phyloP scores from a whole-genome alignment of 2,797 vertebrate species.

The Microtus obscurus region DNA sequence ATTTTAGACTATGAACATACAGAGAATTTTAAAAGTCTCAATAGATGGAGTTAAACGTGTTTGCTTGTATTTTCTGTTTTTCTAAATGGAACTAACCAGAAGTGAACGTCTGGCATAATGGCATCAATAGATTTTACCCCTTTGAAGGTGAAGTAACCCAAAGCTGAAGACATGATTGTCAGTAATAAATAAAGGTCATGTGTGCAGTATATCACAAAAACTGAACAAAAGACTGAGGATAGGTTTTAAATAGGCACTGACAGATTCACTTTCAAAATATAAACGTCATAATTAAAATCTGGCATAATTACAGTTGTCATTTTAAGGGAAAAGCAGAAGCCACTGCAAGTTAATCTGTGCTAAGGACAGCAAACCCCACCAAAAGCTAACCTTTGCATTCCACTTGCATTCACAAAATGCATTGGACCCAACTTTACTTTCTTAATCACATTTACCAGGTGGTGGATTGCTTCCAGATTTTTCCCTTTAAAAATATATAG shows the following conservation, averaged over 20 bases:
- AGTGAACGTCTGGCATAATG: neutral
- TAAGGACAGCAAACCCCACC: neutral
- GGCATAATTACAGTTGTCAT: neutral
- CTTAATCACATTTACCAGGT: constrained; percentile 18
- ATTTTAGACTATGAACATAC: constrained; percentile 31
- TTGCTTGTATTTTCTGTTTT: neutral
- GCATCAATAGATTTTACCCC: neutral
- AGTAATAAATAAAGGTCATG: neutral
- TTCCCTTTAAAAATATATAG: constrained; percentile 38
- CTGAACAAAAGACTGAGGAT: neutral
- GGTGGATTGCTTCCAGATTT: neutral
- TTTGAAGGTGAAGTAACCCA: neutral
- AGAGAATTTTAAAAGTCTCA: neutral
- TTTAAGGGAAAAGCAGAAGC: neutral
- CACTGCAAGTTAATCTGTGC: neutral
- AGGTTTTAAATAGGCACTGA: neutral
- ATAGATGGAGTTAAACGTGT: neutral
- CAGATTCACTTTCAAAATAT: constrained; percentile 27
- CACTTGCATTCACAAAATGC: neutral
- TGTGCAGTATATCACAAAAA: neutral
- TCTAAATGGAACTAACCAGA: neutral
- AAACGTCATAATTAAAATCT: neutral
- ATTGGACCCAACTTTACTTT: neutral
- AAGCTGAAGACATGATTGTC: neutral
- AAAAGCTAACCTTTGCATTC: neutral